phyloP scores from a whole-genome alignment of 2,888 invertebrate genomes.

The Apoderus coryli region DNA sequence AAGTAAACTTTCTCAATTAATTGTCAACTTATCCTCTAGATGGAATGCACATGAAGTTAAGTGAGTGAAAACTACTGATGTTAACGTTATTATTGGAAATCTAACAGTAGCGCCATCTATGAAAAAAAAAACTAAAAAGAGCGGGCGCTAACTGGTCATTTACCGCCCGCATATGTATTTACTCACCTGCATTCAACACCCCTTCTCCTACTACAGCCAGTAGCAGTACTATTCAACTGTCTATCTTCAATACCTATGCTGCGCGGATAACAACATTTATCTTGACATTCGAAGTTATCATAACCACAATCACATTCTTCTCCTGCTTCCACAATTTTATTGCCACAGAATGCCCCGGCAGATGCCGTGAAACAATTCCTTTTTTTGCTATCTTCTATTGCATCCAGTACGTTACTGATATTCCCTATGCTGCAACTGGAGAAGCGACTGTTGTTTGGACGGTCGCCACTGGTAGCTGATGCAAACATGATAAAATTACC shows the following conservation, averaged over 20 bases:
- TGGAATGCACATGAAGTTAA: too few species aligned
- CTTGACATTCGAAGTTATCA: conserved; percentile 71
- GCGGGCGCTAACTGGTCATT: too few species aligned
- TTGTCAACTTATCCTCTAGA: too few species aligned
- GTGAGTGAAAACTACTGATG: too few species aligned
- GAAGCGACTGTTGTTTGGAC: conserved; percentile 96
- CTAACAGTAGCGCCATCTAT: too few species aligned
- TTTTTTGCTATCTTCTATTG: conserved; percentile 80
- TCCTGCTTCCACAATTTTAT: conserved; percentile 94
- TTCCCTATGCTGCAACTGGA: conserved; percentile 89
- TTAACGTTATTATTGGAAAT: too few species aligned
- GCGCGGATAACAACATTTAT: conserved; percentile 88
- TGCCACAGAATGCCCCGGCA: conserved; percentile 95
- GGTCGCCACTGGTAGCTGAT: conserved; percentile 95
- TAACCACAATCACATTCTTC: conserved; percentile 98
- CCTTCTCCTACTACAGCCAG: conserved; percentile 64
- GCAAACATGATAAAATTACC: conserved; percentile 99
- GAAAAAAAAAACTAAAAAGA: too few species aligned
- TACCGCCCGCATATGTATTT: too few species aligned
- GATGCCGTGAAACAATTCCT: conserved; percentile 87
- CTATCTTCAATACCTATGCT: conserved; percentile 55
- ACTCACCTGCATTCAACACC: conserved; percentile 66
- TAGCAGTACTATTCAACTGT: conserved; percentile 52
- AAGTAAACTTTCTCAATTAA: too few species aligned
- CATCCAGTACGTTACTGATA: conserved; percentile 87